Percentiles rank a stretch among this genome's conserved stretches.
These are phyloP conservation scores for Capreolus pygargus DNA, from an alignment of 2,113 vertebrate species.

Conservation along the genomic window DNA sequence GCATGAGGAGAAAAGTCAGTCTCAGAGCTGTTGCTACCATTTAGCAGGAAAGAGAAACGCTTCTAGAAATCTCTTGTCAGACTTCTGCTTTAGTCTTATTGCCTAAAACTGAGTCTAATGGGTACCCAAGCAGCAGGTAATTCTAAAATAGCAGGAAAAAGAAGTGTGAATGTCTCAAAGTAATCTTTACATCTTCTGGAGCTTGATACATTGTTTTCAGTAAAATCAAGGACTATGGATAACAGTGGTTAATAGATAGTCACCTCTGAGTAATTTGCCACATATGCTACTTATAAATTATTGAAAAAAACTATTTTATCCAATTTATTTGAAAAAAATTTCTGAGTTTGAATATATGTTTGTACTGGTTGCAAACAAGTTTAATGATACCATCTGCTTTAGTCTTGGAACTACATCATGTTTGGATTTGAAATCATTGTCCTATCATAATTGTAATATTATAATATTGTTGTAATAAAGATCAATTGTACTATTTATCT, in stretches of 20 bases:
- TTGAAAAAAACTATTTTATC: not conserved
- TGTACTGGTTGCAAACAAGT: not conserved
- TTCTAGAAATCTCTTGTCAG: not conserved
- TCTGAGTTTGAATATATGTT: not conserved
- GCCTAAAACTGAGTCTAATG: not conserved
- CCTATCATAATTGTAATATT: not conserved
- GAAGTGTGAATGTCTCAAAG: not conserved
- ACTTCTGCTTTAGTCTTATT: not conserved
- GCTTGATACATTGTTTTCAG: not conserved
- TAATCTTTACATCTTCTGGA: not conserved
- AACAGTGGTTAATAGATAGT: not conserved
- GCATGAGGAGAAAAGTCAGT: not conserved
- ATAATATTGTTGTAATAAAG: not conserved
- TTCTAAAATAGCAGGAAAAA: not conserved
- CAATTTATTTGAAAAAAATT: not conserved
- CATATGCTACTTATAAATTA: not conserved
- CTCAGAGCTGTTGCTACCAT: not conserved
- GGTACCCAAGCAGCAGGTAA: not conserved
- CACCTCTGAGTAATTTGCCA: not conserved
- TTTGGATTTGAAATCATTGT: not conserved
- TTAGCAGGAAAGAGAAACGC: not conserved
- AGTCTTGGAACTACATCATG: not conserved
- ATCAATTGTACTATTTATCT: not conserved
- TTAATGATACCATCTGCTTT: not conserved
- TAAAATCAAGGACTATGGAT: not conserved